Conservation (phyloP, 2,113 vertebrate genomes). For the Puma concolor region DNA sequence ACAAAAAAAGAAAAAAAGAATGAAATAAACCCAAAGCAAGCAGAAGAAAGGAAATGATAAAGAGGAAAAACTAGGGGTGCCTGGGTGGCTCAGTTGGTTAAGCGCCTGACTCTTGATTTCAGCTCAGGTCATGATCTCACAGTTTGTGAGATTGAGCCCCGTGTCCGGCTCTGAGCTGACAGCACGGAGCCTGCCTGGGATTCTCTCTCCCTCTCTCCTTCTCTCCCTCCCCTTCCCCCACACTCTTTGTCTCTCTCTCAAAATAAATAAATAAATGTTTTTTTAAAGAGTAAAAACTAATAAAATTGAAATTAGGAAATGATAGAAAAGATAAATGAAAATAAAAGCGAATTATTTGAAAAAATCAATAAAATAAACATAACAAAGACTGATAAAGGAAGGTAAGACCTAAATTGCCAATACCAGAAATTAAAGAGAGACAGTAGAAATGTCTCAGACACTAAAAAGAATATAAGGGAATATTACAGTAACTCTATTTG, state of each 20-base stretch:
- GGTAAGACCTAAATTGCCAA: background rate
- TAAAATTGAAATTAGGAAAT: background rate
- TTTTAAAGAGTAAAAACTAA: background rate
- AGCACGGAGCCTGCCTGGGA: too few species aligned
- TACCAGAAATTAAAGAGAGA: background rate
- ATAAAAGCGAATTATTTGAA: background rate
- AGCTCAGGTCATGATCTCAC: too few species aligned
- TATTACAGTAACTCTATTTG: background rate
- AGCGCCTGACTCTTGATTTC: too few species aligned
- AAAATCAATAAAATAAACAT: constrained; percentile 4
- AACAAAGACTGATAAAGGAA: background rate
- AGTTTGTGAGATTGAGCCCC: too few species aligned
- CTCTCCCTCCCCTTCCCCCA: too few species aligned
- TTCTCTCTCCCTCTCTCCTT: too few species aligned
- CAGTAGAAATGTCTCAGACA: background rate
- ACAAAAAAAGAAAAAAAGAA: background rate
- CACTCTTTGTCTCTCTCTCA: too few species aligned
- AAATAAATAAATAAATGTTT: too few species aligned
- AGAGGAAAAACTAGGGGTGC: background rate
- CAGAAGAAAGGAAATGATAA: background rate
- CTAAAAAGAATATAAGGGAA: background rate
- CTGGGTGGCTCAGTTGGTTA: too few species aligned
- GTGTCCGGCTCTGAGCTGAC: too few species aligned
- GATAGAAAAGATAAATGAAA: background rate
- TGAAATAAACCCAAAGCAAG: constrained; percentile 5